Base-by-base conservation (phyloP, 2,888 invertebrate genomes). In the Cheilosia grossa region DNA sequence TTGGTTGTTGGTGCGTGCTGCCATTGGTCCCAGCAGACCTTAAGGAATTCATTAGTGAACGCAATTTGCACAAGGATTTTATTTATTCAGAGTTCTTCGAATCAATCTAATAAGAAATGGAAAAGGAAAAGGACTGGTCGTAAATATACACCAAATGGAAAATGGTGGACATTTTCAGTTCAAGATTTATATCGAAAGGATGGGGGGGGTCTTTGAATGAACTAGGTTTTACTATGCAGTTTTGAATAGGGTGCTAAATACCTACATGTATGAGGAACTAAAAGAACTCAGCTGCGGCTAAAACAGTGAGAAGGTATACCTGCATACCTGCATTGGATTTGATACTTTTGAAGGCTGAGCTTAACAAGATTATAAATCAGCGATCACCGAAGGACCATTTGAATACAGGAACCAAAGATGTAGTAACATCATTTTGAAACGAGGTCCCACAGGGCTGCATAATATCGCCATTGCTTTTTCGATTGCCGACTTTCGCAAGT, bases 21-120 rank as follows among this genome's bases (percentile, higher is more conserved):
- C 81, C 85, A 85, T 81, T 80, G 85, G 75, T 85, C 85, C 85
- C 81, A 42, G 72, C 24, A 72, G 85, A 67, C 85, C 21, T 69
- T 51, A 70, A 37, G 13, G 59, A 85, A 81, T 85, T 85, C 75
- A 85, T 85, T 85, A 80, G 49, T 13, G 10, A 64, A 77, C 13
- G 10, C 67, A 17, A 49, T 67, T 81, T 77, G 51, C 53, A 53
- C 56, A 53, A 59, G 33, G 63, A 64, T 80, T 66, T 81, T 81
- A 85, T 72, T 85, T 85, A 85, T 81, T 75, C 66, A 85, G 44
- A 66, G 67, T 67, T 72, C 44, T 61, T 44, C 17, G 47, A 81
- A 85, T 85, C 85, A 80, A 85, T 81, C 70, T 85, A 81, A 81
- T 85, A 81, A 63, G 69, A 53, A 67, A 58, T 44, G 63, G 59